Evolutionary conservation across 2,797 vertebrate species (phyloP).

Genomic region (Acrossocheilus fasciatus): DNA sequence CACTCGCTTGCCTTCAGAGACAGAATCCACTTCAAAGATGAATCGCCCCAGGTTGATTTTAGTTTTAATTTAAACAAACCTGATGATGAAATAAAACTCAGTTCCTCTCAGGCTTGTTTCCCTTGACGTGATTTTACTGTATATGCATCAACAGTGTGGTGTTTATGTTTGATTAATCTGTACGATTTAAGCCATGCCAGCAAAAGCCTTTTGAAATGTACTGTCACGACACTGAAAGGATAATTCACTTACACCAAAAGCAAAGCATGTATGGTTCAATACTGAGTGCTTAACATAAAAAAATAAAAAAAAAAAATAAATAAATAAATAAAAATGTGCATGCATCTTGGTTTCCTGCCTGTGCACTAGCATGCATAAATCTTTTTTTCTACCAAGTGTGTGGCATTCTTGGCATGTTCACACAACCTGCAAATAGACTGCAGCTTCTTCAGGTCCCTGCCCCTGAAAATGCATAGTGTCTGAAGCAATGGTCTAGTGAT

Average conservation of each 20-base stretch:
- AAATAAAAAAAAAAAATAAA: too few relatives aligned
- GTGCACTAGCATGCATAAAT: not conserved
- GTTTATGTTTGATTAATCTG: not conserved
- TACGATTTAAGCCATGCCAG: constrained; percentile 16
- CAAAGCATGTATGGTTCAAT: too few relatives aligned
- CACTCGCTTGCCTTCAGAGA: not conserved
- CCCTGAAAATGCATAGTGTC: not conserved
- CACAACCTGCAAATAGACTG: not conserved
- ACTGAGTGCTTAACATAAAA: not conserved
- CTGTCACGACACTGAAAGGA: constrained; percentile 46
- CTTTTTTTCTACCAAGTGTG: not conserved
- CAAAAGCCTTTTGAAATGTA: constrained; percentile 47
- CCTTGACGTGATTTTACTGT: constrained; percentile 35
- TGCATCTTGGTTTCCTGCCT: not conserved
- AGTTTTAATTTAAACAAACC: constrained; percentile 25
- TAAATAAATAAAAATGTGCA: not conserved
- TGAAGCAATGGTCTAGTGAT: not conserved
- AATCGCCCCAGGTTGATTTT: constrained; percentile 8
- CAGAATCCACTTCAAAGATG: constrained; percentile 33
- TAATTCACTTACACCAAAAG: constrained; percentile 21
- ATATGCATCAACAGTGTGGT: constrained; percentile 8
- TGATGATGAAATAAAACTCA: constrained; percentile 34
- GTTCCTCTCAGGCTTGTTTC: constrained; percentile 44
- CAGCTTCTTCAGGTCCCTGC: not conserved
- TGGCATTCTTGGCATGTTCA: not conserved